Base-by-base conservation (phyloP, 2,113 vertebrate species). In the Corydoras maculifer region DNA sequence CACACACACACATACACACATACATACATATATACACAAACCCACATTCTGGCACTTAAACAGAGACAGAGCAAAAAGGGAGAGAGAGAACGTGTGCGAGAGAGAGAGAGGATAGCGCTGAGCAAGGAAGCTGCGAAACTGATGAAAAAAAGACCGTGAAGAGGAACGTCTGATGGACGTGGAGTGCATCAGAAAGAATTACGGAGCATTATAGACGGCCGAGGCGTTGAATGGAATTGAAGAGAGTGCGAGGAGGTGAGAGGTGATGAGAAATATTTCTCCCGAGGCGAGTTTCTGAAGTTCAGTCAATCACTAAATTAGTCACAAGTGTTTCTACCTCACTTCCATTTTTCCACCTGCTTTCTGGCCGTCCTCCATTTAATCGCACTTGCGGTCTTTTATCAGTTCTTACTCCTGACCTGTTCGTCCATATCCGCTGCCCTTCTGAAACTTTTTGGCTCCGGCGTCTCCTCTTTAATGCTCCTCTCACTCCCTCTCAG, bases 261-360 rank as follows among this genome's bases (percentile, higher is more conserved):
- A 77, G 73, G 74, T 75, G 77, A 83, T 86, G 82, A 84, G 80
- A 84, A 85, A 82, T 82, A 82, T 77, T 82, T 65, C 65, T 75
- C 77, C 76, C 74, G 55, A 14, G 64, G 71, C 78, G 62, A 73
- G 58, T 73, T 79, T 74, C 74, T 75, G 70, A 65, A 67, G 70
- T 55, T 65, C 70, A 80, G 81, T 88, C 86, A 83, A 81, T 88
- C 83, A 80, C 78, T 81, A 70, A 74, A 80, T 88, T 82, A 81
- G 84, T 84, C 83, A 80, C 73, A 82, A 72, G 78, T 70, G 64
- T 82, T 84, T 63, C 70, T 53, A 29, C 63, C 64, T 63, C 58
- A 74, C 68, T 60, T 13, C 58, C 61, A 10, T 57, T 50, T 71
- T 60, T 50, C 53, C 69, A 3, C 50, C 8, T 7, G 9, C 30